Base-by-base conservation (phyloP, 2,113 vertebrate species). In the Spea bombifrons region DNA sequence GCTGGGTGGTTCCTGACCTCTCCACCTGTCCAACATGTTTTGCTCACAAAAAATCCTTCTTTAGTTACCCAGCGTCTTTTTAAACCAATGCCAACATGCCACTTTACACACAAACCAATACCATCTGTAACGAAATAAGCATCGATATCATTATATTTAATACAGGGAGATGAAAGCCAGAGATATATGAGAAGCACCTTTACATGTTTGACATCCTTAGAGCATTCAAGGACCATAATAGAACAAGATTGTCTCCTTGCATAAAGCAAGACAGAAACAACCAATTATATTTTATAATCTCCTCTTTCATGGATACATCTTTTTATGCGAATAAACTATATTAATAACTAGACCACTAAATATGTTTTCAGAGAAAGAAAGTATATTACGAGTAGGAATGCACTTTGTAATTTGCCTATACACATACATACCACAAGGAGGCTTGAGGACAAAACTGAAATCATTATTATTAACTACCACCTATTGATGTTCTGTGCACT, bases 131-230 rank as follows among this genome's bases (percentile, higher is more conserved):
- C 13, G 49, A 10, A 48, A n/a, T 61, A 61, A 16, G 59, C 45
- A 44, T 49, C 47, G 30, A 52, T 67, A 46, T 46, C 59, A 61
- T 48, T 43, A 0, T 61, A 44, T 67, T 67, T 30, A 66, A 80
- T 73, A 80, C 63, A 73, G 71, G 64, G 52, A 73, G 71, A 17
- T 67, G 4, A 73, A 15, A 8, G 63, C 70, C 15, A 70, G n/a
- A 50, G 16, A n/a, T 17, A n/a, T 7, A n/a, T 16, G 7, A 49
- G n/a, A 17, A n/a, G 16, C 15, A 70, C 10, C 46, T 5, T 6
- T 63, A 63, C 5, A 63, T 63, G 50, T 10, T 53, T 53, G 30
- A 30, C 1, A 30, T 30, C 30, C 30, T 30, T 30, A 30, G 30
- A 2, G 30, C 30, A 30, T 2, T 30, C 30, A 30, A 30, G 30